These are phyloP conservation scores for Ariolimax columbianus DNA, from an alignment of 2,888 invertebrate genomes.

Conservation along the genomic window DNA sequence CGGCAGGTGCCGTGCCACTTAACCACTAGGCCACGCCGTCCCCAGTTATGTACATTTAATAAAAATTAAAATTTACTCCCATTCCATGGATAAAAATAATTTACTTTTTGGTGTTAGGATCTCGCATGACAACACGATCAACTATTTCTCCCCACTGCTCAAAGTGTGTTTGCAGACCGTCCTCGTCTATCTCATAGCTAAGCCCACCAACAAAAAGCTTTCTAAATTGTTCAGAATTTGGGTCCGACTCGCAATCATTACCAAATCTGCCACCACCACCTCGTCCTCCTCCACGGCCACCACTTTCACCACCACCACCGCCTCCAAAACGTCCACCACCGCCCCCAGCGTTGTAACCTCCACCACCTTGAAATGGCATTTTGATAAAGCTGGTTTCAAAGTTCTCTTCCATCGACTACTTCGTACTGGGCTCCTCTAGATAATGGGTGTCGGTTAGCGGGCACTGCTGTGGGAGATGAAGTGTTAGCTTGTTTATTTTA, in stretches of 20 bases:
- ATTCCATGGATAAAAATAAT: background rate
- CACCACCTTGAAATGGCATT: conserved; percentile 33
- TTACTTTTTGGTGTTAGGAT: conserved; percentile 68
- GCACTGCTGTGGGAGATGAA: no score
- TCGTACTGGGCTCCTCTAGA: no score
- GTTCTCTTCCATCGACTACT: no score
- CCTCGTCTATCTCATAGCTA: conserved; percentile 95
- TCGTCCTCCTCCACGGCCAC: conserved; percentile 21
- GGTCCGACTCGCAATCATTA: conserved; percentile 58
- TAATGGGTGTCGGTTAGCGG: no score
- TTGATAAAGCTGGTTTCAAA: no score
- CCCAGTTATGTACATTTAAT: no score
- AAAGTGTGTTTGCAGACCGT: conserved; percentile 93
- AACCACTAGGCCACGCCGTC: no score
- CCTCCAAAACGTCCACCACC: background rate
- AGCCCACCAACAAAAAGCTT: conserved; percentile 96
- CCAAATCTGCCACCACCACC: conserved; percentile 50
- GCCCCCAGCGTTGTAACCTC: background rate
- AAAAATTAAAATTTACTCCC: no score
- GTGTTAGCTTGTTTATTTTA: no score
- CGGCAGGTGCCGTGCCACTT: no score
- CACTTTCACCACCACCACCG: conserved; percentile 17
- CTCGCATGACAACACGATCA: conserved; percentile 76
- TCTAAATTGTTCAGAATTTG: conserved; percentile 82
- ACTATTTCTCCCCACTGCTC: conserved; percentile 94